Conservation (phyloP, 2,888 invertebrate genomes). For the Nomada fucata region DNA sequence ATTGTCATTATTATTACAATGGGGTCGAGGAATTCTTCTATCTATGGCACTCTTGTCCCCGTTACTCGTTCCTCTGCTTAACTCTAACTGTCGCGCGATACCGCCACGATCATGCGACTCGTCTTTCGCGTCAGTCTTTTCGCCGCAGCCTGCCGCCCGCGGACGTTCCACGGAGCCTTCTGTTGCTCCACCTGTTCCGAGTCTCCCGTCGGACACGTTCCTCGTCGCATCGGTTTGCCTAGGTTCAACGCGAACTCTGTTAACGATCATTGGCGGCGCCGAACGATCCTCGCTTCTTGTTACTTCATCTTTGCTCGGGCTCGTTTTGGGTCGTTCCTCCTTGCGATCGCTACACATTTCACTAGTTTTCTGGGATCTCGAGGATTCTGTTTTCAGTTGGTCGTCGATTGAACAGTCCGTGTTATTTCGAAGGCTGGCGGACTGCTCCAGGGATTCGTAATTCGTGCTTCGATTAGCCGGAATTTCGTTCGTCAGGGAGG, state of each 20-base stretch:
- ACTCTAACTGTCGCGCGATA: slow-evolving; percentile 28
- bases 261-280: neutral
- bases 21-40: slow-evolving; percentile 71
- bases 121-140: slow-evolving; percentile 56
- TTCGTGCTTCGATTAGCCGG: too few species aligned
- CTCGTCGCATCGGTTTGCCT: neutral
- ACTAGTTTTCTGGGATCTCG: too few species aligned
- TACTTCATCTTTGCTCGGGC: neutral
- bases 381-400: neutral
- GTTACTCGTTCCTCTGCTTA: slow-evolving; percentile 59
- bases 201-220: neutral
- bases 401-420: too few species aligned
- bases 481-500: neutral
- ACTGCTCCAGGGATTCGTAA: neutral
- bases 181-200: neutral
- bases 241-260: neutral
- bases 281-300: neutral
- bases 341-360: neutral
- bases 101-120: slow-evolving; percentile 5
- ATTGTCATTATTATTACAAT: slow-evolving; percentile 81
- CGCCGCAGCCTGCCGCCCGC: slow-evolving; percentile 28
- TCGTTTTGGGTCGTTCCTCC: neutral
- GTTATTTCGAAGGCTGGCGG: neutral
- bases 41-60: slow-evolving; percentile 80
- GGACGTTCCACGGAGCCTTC: slow-evolving; percentile 22